Evolutionary conservation across 2,888 invertebrate species (phyloP), one percentile per base, ranked within the genome.

Genomic region (Leucozona laternaria): DNA sequence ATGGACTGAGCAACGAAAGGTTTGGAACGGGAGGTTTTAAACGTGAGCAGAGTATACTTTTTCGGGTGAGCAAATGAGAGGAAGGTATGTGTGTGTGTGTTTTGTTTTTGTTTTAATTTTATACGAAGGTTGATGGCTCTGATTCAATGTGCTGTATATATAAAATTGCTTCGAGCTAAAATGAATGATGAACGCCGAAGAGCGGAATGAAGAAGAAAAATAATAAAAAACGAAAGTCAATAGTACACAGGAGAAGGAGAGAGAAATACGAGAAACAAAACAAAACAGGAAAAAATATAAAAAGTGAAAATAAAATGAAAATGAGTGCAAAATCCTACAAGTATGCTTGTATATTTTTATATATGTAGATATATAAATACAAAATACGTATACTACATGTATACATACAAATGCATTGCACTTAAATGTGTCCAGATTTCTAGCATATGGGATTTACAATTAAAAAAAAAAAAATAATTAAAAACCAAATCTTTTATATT

Each of bases 111-210:
- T 72, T 40, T 55, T 28, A 28, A 43, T 58, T 57, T 45, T 20
- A 20, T 60, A 48, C 37, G 43, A 70, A 75, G 86, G 86, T 82
- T 82, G 82, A 86, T 79, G 86, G 86, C 86, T 86, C 79, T 85
- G 81, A 85, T 85, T 85, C 85, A 81, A 81, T 77, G 85, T 81
- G 60, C 55, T 64, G 62, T 64, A 85, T 68, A 85, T 68, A 72
- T 77, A 37, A 73, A 85, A 85, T 73, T 25, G 81, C 85, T 81
- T 70, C 57, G 13, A 81, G 85, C 85, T 78, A 55, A 75, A 79
- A 79, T 79, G 79, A 76, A 79, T 79, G 84, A 84, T 84, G 81
- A 78, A 86, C 82, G n/a, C n/a, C n/a, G 78, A 37, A 53, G 48
- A 78, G 78, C 48, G 60, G 53, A 55, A 75, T 66, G 25, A 79